These are phyloP conservation scores for Calyptomena viridis DNA, from an alignment of 2,113 vertebrate genomes.

Conservation along the genomic window DNA sequence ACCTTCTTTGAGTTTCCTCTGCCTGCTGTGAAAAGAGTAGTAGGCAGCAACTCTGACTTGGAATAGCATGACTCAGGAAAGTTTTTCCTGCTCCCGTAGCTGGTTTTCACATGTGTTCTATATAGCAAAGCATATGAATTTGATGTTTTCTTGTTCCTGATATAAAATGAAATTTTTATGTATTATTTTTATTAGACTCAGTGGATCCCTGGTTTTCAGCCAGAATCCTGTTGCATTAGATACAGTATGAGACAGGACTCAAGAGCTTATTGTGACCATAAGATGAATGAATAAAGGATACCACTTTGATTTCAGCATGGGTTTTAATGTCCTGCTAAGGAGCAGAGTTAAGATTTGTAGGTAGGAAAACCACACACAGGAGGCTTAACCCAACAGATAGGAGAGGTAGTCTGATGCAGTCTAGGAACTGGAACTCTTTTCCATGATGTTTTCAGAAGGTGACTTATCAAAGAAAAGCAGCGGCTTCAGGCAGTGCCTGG, in stretches of 20 bases:
- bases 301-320: not conserved
- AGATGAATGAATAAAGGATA: not conserved
- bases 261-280: not conserved
- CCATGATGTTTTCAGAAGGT: not conserved
- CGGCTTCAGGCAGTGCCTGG: not conserved
- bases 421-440: not conserved
- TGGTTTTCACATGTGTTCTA: conserved; percentile 23
- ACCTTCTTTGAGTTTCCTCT: conserved; percentile 37
- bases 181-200: not conserved
- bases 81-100: not conserved
- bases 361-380: not conserved
- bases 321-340: not conserved
- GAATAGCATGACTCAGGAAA: not conserved
- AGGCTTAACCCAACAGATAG: not conserved
- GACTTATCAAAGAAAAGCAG: not conserved
- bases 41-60: not conserved
- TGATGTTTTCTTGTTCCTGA: not conserved
- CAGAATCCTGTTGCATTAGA: not conserved
- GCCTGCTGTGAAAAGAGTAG: conserved; percentile 8
- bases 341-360: not conserved
- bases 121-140: not conserved
- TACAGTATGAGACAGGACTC: not conserved
- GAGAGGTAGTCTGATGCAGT: not conserved
- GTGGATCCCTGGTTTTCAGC: not conserved
- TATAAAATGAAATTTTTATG: not conserved